Percentiles rank a stretch among this genome's conserved stretches.
These are phyloP conservation scores for Lasioglossum albipes DNA, from an alignment of 1,140 invertebrate species.

Conservation along the genomic window DNA sequence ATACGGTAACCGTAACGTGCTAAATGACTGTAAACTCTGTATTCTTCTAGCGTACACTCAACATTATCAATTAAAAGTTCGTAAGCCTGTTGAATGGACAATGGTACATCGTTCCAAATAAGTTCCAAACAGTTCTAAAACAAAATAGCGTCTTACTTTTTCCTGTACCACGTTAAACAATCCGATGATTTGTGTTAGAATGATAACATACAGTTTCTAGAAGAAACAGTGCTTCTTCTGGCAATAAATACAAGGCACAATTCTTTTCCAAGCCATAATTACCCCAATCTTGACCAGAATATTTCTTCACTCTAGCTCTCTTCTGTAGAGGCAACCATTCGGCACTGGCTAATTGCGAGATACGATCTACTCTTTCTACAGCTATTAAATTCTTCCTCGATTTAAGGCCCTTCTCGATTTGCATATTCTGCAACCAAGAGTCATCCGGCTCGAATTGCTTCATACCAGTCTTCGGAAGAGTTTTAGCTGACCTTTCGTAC, in stretches of 20 bases:
- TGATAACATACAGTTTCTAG: slow-evolving; percentile 82
- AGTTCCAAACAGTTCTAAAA: slow-evolving; percentile 82
- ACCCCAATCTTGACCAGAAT: slow-evolving; percentile 82
- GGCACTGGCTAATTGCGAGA: slow-evolving; percentile 81
- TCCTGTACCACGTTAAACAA: slow-evolving; percentile 18
- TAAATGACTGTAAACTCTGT: slow-evolving; percentile 84
- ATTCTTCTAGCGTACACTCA: slow-evolving; percentile 80
- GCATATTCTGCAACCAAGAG: slow-evolving; percentile 82
- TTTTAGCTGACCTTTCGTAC: slow-evolving; percentile 69
- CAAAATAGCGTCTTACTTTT: slow-evolving; percentile 48
- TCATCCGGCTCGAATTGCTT: slow-evolving; percentile 82
- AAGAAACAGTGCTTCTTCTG: slow-evolving; percentile 84
- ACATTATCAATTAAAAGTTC: slow-evolving; percentile 79
- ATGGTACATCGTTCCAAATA: slow-evolving; percentile 80
- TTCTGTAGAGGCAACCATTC: slow-evolving; percentile 82
- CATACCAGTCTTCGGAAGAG: slow-evolving; percentile 80
- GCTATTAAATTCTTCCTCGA: slow-evolving; percentile 81
- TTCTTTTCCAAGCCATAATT: slow-evolving; percentile 81
- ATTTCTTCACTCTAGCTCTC: slow-evolving; percentile 82
- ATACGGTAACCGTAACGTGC: slow-evolving; percentile 81
- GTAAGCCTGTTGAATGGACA: slow-evolving; percentile 84
- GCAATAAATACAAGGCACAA: slow-evolving; percentile 80
- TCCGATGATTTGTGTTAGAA: background rate
- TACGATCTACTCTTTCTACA: slow-evolving; percentile 82
- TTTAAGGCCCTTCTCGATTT: slow-evolving; percentile 81